Conservation (phyloP, 1,140 invertebrate species). For the Caerostris darwini region DNA sequence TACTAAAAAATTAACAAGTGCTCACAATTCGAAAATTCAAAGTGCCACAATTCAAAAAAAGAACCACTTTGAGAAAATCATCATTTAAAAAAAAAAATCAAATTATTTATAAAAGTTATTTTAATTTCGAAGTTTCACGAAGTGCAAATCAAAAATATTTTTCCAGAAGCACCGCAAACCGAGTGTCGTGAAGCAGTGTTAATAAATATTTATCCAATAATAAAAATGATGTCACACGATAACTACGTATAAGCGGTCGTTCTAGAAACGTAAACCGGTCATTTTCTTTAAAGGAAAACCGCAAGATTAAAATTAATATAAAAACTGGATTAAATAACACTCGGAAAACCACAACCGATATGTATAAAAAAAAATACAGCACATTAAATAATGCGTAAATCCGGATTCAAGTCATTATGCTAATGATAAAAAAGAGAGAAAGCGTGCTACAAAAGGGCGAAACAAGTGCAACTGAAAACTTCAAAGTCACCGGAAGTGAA, state of each 20-base stretch:
- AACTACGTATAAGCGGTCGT: background rate
- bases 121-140: no score
- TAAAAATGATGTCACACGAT: background rate
- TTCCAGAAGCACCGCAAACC: no score
- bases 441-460: background rate
- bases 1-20: no score
- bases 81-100: no score
- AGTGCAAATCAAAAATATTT: no score
- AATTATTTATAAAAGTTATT: no score
- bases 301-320: background rate
- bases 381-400: conserved; percentile 18
- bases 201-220: no score
- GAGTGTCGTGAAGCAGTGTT: no score
- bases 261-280: background rate
- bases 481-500: conserved; percentile 21
- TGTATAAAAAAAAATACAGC: background rate
- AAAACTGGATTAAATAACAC: background rate
- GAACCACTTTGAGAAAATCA: no score
- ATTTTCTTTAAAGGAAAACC: background rate
- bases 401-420: conserved; percentile 1
- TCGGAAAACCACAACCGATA: background rate
- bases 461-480: conserved; percentile 18
- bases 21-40: no score
- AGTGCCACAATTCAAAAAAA: no score
- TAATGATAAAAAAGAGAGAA: background rate